These are phyloP conservation scores for Salvelinus namaycush DNA, from an alignment of 2,113 vertebrate species.

Conservation along the genomic window DNA sequence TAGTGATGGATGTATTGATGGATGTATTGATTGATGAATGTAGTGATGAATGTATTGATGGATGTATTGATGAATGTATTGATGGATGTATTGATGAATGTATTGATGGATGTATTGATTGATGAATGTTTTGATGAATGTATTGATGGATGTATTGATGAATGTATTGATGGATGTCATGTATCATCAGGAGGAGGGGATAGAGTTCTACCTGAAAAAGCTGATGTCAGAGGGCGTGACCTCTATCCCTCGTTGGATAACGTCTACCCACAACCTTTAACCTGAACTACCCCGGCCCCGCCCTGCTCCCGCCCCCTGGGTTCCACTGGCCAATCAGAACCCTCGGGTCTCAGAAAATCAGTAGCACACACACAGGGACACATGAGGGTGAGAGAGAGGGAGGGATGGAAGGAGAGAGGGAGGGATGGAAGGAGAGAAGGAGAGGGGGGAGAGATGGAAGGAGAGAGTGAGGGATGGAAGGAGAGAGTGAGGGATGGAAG, in stretches of 20 bases:
- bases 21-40: too few relatives aligned
- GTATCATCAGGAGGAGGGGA: constrained; percentile 80
- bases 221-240: constrained; percentile 79
- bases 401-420: neutral
- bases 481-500: too few relatives aligned
- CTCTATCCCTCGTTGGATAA: constrained; percentile 75
- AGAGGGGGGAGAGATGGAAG: too few relatives aligned
- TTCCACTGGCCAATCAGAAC: constrained; percentile 21
- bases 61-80: too few relatives aligned
- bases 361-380: neutral
- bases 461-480: constrained; percentile 38
- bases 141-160: too few relatives aligned
- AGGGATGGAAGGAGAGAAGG: too few relatives aligned
- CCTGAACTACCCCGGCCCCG: neutral
- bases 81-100: too few relatives aligned
- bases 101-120: too few relatives aligned
- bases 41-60: too few relatives aligned
- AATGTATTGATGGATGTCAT: too few relatives aligned
- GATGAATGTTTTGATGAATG: too few relatives aligned
- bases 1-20: too few relatives aligned
- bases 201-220: constrained; percentile 81
- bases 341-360: neutral
- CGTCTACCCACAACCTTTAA: neutral
- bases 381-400: neutral
- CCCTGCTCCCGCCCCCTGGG: neutral